A percentile compares a stretch with the other conserved stretches of the same genome.
Conservation (phyloP, 1,140 invertebrate species). For the Drosophila ambigua region DNA sequence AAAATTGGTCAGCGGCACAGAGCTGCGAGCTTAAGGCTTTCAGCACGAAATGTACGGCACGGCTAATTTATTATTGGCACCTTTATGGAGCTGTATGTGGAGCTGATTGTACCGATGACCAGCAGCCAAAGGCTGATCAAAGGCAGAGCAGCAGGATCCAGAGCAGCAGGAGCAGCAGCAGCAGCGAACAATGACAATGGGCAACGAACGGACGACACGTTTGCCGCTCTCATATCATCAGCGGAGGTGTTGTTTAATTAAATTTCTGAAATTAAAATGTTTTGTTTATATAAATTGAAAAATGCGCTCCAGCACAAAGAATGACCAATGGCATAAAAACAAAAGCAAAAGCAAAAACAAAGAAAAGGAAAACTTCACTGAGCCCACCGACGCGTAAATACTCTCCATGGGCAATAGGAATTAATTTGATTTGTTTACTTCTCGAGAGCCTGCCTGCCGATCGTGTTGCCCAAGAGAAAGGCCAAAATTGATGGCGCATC, state of each 20-base stretch:
- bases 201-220: slow-evolving; percentile 30
- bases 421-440: no score
- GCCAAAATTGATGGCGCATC: no score
- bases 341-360: not conserved
- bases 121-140: not conserved
- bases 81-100: slow-evolving; percentile 20
- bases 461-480: no score
- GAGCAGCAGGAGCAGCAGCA: no score
- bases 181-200: slow-evolving; percentile 9
- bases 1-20: no score
- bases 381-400: not conserved
- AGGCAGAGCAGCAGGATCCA: no score
- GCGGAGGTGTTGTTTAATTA: slow-evolving; percentile 81
- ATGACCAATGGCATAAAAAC: slow-evolving; percentile 17
- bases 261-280: slow-evolving; percentile 84
- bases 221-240: slow-evolving; percentile 57
- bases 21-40: not conserved
- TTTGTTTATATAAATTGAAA: slow-evolving; percentile 84
- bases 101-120: slow-evolving; percentile 24
- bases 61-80: slow-evolving; percentile 50
- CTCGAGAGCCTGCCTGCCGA: no score
- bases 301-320: slow-evolving; percentile 65
- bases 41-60: not conserved
- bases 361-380: not conserved
- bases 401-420: not conserved